Evolutionary conservation across 2,888 invertebrate genomes (phyloP).

Genomic region (Cephus runcator): DNA sequence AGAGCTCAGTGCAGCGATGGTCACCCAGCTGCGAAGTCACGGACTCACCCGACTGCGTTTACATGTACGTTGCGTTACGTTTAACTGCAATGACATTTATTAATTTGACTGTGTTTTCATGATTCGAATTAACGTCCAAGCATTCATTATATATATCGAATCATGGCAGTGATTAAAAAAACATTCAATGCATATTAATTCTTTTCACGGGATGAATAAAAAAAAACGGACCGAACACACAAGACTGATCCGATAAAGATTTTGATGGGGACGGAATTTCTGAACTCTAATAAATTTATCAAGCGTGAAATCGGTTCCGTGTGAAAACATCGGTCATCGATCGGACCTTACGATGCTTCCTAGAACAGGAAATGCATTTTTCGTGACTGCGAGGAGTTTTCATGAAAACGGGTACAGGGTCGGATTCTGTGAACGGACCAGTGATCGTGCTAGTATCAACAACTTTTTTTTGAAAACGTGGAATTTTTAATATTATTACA

Average conservation of each 20-base stretch:
- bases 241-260: neutral
- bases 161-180: neutral
- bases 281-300: neutral
- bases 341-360: neutral
- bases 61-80: neutral
- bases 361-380: neutral
- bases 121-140: neutral
- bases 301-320: neutral
- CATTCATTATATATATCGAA: neutral
- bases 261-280: neutral
- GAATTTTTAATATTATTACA: neutral
- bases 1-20: conserved; percentile 60
- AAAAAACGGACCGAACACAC: neutral
- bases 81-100: neutral
- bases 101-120: neutral
- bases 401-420: neutral
- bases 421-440: neutral
- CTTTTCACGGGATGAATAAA: neutral
- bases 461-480: neutral
- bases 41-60: neutral
- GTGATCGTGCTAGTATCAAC: neutral
- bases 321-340: neutral
- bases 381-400: neutral
- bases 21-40: conserved; percentile 57
- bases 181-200: neutral